Conservation (phyloP, 1,140 invertebrate species). For the Drosophila murphyi region DNA sequence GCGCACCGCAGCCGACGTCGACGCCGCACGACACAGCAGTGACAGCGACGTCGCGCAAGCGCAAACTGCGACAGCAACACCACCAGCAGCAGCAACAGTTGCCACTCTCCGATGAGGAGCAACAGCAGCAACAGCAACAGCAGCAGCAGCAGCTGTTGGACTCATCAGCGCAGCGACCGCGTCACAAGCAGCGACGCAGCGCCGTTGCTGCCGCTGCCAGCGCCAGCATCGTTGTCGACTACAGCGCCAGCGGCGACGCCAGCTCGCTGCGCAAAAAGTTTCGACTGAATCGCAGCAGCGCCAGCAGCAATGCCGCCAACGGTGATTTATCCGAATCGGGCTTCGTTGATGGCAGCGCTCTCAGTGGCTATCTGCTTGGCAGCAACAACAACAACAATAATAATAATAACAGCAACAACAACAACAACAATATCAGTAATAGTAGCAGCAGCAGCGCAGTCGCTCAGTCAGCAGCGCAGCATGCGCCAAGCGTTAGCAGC, state of each 20-base stretch:
- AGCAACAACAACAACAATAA: conserved; percentile 14
- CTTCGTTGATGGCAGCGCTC: conserved; percentile 73
- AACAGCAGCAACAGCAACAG: conserved; percentile 37
- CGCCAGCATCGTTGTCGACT: conserved; percentile 70
- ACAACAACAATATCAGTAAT: too few relatives aligned
- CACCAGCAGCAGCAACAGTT: conserved; percentile 54
- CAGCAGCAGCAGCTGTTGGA: conserved; percentile 39
- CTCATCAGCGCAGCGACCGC: conserved; percentile 39
- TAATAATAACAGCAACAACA: too few relatives aligned
- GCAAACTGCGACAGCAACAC: conserved; percentile 64
- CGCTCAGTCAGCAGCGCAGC: conserved; percentile 14
- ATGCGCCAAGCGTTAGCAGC: conserved; percentile 24
- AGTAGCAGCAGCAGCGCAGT: conserved; percentile 15
- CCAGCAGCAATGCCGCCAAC: conserved; percentile 15
- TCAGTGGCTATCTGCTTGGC: conserved; percentile 59
- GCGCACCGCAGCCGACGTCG: conserved; percentile 66
- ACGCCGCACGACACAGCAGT: conserved; percentile 60
- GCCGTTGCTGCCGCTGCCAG: conserved; percentile 50
- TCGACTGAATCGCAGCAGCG: conserved; percentile 67
- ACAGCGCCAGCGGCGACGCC: conserved; percentile 67
- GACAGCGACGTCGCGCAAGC: conserved; percentile 57
- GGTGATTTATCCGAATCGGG: conserved; percentile 69
- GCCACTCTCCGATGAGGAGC: conserved; percentile 49
- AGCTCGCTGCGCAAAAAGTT: conserved; percentile 82
- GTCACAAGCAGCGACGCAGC: conserved; percentile 73